Percentiles rank a stretch among this genome's conserved stretches.
Conservation (phyloP, 2,888 invertebrate genomes). For the Eupelmus urozonus region DNA sequence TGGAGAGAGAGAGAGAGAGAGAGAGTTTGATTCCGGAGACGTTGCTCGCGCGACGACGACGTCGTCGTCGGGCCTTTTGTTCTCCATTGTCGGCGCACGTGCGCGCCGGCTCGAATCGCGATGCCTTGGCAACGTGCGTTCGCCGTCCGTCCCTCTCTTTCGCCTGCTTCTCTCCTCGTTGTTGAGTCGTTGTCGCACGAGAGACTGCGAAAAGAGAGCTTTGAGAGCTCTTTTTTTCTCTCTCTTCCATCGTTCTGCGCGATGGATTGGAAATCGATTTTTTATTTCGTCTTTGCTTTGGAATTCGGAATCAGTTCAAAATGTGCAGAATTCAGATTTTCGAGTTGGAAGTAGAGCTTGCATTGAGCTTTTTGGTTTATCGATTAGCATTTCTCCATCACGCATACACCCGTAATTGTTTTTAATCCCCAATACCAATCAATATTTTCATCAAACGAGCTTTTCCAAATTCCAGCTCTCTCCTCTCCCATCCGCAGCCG, state of each 20-base stretch:
- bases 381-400: no score
- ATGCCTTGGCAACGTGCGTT: constrained; percentile 51
- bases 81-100: constrained; percentile 49
- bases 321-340: no score
- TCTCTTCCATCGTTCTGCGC: not conserved
- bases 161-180: not conserved
- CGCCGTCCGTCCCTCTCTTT: not conserved
- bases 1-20: not conserved
- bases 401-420: no score
- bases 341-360: no score
- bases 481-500: no score
- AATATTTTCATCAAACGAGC: no score
- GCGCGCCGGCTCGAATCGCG: constrained; percentile 27
- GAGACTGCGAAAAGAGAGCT: not conserved
- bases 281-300: constrained; percentile 57
- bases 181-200: no score
- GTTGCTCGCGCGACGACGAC: constrained; percentile 62
- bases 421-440: no score
- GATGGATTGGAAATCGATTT: constrained; percentile 17
- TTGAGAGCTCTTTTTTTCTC: not conserved
- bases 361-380: no score
- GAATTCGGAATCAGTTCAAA: no score
- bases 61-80: constrained; percentile 45
- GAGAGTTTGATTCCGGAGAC: constrained; percentile 62
- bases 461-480: no score